Conservation (phyloP, 2,888 invertebrate genomes). For the Ptychoptera albimana region DNA sequence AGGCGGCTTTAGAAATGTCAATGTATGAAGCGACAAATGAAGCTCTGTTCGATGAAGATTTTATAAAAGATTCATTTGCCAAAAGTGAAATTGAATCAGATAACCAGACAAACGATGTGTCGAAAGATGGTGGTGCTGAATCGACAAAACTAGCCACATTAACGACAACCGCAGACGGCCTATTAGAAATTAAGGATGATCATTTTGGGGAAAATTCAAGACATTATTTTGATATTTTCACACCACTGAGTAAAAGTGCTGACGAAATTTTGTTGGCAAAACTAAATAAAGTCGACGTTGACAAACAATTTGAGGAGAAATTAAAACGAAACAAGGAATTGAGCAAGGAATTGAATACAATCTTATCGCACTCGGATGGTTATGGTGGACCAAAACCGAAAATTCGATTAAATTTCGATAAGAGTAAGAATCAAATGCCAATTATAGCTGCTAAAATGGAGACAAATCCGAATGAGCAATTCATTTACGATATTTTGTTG, state of each 20-base stretch:
- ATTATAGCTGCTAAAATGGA: neutral
- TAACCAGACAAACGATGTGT: slow-evolving; percentile 8
- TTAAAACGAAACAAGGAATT: neutral
- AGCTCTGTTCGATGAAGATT: slow-evolving; percentile 4
- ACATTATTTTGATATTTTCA: slow-evolving; percentile 8
- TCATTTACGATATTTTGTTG: slow-evolving; percentile 22
- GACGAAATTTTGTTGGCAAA: slow-evolving; percentile 19
- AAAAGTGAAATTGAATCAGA: slow-evolving; percentile 2
- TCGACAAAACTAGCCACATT: neutral
- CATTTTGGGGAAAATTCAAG: slow-evolving; percentile 38
- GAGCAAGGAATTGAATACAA: neutral
- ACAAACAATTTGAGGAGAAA: neutral
- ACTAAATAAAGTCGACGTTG: neutral
- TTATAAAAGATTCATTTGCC: neutral
- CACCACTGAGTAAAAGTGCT: slow-evolving; percentile 21
- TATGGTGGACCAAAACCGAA: slow-evolving; percentile 1
- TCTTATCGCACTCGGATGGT: neutral
- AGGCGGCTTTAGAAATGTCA: slow-evolving; percentile 12
- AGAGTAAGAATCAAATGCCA: neutral
- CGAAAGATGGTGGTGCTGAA: slow-evolving; percentile 4
- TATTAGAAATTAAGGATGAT: slow-evolving; percentile 44
- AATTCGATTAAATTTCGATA: neutral
- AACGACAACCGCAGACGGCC: neutral
- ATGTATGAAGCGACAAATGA: neutral
- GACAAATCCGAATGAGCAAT: slow-evolving; percentile 13